Percentiles rank a stretch among this genome's conserved stretches.
Conservation (phyloP, 2,888 invertebrate species). For the Cheilosia soror region DNA sequence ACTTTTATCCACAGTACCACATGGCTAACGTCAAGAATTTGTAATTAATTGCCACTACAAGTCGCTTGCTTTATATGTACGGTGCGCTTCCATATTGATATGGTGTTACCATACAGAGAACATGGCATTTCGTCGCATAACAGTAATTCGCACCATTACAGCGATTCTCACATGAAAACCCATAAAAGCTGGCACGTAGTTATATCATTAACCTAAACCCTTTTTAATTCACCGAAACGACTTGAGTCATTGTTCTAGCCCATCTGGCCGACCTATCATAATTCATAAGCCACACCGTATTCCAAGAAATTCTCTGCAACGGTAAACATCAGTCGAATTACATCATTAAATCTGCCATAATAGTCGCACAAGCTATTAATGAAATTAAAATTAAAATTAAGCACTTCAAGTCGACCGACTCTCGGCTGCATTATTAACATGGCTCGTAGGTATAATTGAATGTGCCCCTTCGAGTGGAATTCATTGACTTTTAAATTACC, state of each 20-base stretch:
- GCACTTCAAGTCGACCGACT: slow-evolving; percentile 17
- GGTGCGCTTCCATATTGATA: neutral
- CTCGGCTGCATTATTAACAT: neutral
- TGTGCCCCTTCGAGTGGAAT: slow-evolving; percentile 23
- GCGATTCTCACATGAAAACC: slow-evolving; percentile 17
- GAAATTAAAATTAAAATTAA: slow-evolving; percentile 55
- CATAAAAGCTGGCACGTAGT: slow-evolving; percentile 16
- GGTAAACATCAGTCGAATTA: slow-evolving; percentile 43
- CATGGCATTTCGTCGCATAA: neutral
- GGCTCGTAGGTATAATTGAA: slow-evolving; percentile 3
- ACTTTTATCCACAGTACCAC: neutral
- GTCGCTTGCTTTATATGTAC: no score
- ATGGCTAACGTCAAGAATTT: neutral
- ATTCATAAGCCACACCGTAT: slow-evolving; percentile 42
- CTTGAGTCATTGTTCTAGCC: slow-evolving; percentile 36
- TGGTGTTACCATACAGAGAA: neutral
- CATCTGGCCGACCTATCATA: slow-evolving; percentile 36
- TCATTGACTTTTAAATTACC: slow-evolving; percentile 43
- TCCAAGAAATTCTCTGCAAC: slow-evolving; percentile 41
- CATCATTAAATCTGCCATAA: slow-evolving; percentile 56
- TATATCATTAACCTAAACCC: slow-evolving; percentile 47
- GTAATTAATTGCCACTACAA: neutral
- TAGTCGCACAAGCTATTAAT: slow-evolving; percentile 50
- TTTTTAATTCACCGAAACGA: slow-evolving; percentile 42
- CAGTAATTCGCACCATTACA: slow-evolving; percentile 23